phyloP scores from a whole-genome alignment of 35 echinoderm and acorn worm species.

The Nesometra sesokonis region DNA sequence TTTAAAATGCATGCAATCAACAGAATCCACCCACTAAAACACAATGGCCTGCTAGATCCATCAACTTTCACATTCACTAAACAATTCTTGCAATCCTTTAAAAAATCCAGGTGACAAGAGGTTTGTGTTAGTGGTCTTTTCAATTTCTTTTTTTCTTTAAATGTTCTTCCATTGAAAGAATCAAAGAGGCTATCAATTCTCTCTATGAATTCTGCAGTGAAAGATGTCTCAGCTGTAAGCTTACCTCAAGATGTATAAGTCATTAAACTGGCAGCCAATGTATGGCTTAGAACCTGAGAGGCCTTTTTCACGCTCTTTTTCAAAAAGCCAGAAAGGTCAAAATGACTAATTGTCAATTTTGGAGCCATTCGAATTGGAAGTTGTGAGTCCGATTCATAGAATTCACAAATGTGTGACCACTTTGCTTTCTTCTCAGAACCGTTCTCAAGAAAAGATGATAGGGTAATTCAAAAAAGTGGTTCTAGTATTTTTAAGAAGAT shows the following conservation, averaged over 20 bases:
- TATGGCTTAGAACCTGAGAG: not conserved
- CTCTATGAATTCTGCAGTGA: slow-evolving; percentile 47
- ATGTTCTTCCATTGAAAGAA: not conserved
- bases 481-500: slow-evolving; percentile 10
- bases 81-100: too few relatives aligned
- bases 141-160: too few relatives aligned
- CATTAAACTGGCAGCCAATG: not conserved
- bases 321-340: not conserved
- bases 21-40: too few relatives aligned
- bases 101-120: too few relatives aligned
- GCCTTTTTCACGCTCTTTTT: slow-evolving; percentile 5
- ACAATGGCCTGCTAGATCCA: too few relatives aligned
- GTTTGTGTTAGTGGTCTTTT: too few relatives aligned
- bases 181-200: slow-evolving; percentile 37
- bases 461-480: not conserved
- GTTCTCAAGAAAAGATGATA: not conserved
- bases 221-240: not conserved
- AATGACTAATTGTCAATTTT: slow-evolving; percentile 19
- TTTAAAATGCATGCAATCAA: slow-evolving; percentile 6
- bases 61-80: too few relatives aligned
- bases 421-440: not conserved
- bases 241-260: not conserved
- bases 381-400: slow-evolving; percentile 13
- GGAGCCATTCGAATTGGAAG: slow-evolving; percentile 23
- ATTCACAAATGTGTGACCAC: slow-evolving; percentile 18